phyloP scores from a whole-genome alignment of 2,888 invertebrate species.

The Galerucella nymphaeae region DNA sequence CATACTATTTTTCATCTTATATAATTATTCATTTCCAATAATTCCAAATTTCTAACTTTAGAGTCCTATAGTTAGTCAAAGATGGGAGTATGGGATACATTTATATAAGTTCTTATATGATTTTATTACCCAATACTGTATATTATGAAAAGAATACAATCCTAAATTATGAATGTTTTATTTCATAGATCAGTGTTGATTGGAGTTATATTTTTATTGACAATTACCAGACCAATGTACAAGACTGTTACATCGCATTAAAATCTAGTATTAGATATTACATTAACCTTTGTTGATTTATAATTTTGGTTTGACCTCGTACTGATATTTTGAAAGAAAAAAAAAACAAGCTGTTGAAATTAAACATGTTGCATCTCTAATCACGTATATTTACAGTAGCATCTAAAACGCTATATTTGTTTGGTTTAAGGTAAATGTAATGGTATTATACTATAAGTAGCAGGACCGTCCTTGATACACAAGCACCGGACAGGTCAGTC shows the following conservation, averaged over 20 bases:
- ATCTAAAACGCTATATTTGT: conserved; percentile 47
- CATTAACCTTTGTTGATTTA: neutral
- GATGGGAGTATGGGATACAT: too few relatives aligned
- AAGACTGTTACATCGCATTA: neutral
- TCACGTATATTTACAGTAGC: conserved; percentile 41
- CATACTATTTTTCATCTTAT: too few relatives aligned
- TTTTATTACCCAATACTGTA: too few relatives aligned
- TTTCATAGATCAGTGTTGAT: too few relatives aligned
- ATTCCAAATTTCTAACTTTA: too few relatives aligned
- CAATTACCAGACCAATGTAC: neutral
- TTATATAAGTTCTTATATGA: too few relatives aligned
- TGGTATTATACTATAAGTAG: conserved; percentile 46
- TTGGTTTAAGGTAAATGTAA: conserved; percentile 49
- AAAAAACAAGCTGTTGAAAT: conserved; percentile 32
- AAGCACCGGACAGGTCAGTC: conserved; percentile 39
- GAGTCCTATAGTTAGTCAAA: too few relatives aligned
- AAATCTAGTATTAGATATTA: neutral
- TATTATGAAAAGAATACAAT: too few relatives aligned
- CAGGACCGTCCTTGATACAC: conserved; percentile 47
- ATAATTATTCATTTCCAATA: too few relatives aligned
- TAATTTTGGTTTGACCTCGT: conserved; percentile 25
- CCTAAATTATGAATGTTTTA: too few relatives aligned
- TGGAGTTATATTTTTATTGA: too few relatives aligned
- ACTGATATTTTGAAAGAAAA: conserved; percentile 22
- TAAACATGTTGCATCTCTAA: conserved; percentile 36